Evolutionary conservation across 2,888 invertebrate species (phyloP).

Genomic region (Caenorhabditis sulstoni): DNA sequence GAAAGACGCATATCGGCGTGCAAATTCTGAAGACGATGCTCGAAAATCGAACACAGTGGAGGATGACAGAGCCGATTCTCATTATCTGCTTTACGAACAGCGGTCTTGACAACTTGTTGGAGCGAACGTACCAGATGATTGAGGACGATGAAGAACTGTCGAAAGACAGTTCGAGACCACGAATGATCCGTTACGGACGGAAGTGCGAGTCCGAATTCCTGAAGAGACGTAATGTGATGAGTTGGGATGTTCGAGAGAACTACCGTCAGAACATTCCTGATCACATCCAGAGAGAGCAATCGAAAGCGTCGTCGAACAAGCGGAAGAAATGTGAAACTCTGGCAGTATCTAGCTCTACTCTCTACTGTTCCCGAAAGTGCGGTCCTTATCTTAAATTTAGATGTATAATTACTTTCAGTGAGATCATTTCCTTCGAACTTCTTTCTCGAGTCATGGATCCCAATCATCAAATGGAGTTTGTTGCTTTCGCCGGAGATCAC

Average conservation of each 20-base stretch:
- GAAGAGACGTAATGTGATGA: conserved; percentile 23
- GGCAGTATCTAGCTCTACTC: conserved; percentile 21
- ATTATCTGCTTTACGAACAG: conserved; percentile 91
- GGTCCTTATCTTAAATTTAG: too few relatives aligned
- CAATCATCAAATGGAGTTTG: conserved; percentile 22
- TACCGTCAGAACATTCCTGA: conserved; percentile 15
- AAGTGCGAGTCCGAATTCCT: conserved; percentile 46
- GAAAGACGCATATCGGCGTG: conserved; percentile 72
- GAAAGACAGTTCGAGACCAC: conserved; percentile 38
- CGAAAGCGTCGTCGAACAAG: background rate
- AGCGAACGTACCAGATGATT: conserved; percentile 83
- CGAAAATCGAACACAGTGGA: conserved; percentile 64
- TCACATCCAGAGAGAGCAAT: background rate
- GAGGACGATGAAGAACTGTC: conserved; percentile 37
- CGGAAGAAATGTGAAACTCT: conserved; percentile 5
- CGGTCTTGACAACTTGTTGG: conserved; percentile 90
- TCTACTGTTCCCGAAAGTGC: conserved; percentile 35
- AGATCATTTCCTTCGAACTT: conserved; percentile 29
- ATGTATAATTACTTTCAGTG: conserved; percentile 38
- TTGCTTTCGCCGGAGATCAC: conserved; percentile 12
- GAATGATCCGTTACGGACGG: conserved; percentile 47
- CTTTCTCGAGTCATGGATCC: conserved; percentile 32
- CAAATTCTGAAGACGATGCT: conserved; percentile 65
- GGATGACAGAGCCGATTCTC: conserved; percentile 84
- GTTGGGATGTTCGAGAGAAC: conserved; percentile 15